Evolutionary conservation across 2,888 invertebrate genomes (phyloP).

Genomic region (Ochlodes sylvanus): DNA sequence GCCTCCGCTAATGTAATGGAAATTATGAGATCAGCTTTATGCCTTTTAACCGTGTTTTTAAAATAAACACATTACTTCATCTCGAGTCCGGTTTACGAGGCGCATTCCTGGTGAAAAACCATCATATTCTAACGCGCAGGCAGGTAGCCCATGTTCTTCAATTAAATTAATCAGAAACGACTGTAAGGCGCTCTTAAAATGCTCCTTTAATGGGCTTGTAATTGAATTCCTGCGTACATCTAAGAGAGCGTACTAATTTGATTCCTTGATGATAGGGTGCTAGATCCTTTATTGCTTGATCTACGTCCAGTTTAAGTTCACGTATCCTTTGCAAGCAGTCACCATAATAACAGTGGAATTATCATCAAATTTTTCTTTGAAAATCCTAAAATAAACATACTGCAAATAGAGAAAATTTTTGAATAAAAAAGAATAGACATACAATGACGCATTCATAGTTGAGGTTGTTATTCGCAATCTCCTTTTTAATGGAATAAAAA

Average conservation of each 20-base stretch:
- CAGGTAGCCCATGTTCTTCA: constrained; percentile 56
- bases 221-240: constrained; percentile 37
- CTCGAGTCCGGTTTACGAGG: constrained; percentile 55
- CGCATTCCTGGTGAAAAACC: constrained; percentile 51
- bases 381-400: too few species aligned
- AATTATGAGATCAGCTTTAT: constrained; percentile 78
- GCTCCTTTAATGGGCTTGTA: constrained; percentile 33
- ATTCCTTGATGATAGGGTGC: constrained; percentile 23
- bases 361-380: too few species aligned
- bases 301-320: constrained; percentile 13
- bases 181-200: constrained; percentile 45
- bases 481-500: constrained; percentile 10
- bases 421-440: constrained; percentile 2
- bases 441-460: background rate
- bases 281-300: constrained; percentile 16
- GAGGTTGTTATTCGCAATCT: background rate
- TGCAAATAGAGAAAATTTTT: background rate
- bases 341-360: too few species aligned
- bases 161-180: constrained; percentile 53
- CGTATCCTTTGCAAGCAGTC: background rate
- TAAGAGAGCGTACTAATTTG: constrained; percentile 31
- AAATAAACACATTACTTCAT: constrained; percentile 75
- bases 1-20: constrained; percentile 76
- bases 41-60: constrained; percentile 75
- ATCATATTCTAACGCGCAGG: constrained; percentile 44